Evolutionary conservation across 2,888 invertebrate species (phyloP), one percentile per base, ranked within the genome.

Genomic region (Drosophila anceps): DNA sequence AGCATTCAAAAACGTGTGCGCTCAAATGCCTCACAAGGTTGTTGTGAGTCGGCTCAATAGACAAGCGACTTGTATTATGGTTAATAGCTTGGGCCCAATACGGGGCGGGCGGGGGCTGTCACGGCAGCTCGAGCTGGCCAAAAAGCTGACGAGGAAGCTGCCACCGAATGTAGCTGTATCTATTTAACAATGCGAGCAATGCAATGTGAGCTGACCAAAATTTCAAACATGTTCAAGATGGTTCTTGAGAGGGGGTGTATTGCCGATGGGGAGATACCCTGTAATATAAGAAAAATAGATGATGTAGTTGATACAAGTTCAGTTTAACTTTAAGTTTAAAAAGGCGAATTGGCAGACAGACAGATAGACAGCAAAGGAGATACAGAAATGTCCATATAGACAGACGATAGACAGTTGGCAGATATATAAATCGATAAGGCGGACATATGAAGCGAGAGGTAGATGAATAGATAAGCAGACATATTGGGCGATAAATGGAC

Each of bases 131-230:
- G 13, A 20, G 31, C 57, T 58, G 46, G 46, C 53, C 51, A 50
- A 68, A 48, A 48, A 59, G 65, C 88, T 84, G 83, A 88, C 86
- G 81, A 88, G 83, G 83, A 84, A 84, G 89, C 89, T 66, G 58
- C 64, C 59, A 33, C 54, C 54, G 46, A 57, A 69, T 55, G 53
- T 29, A 68, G 70, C 46, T 12, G 43, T 53, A 24, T 35, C 24
- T 27, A 35, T 61, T 39, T 66, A 79, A 64, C 63, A 82, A 84
- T 84, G 64, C 53, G 66, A 76, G 62, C 61, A 69, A 78, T 82
- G 79, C 53, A 72, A 50, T 50, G 67, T 62, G 48, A 43, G 39
- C 10, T 43, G 48, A 48, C 63, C 60, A 66, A 78, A 78, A 59
- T 62, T 37, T 46, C 29, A n/a, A 39, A 53, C 31, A 43, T 41